Evolutionary conservation across 2,888 invertebrate genomes (phyloP).

Genomic region (Tachina fera): DNA sequence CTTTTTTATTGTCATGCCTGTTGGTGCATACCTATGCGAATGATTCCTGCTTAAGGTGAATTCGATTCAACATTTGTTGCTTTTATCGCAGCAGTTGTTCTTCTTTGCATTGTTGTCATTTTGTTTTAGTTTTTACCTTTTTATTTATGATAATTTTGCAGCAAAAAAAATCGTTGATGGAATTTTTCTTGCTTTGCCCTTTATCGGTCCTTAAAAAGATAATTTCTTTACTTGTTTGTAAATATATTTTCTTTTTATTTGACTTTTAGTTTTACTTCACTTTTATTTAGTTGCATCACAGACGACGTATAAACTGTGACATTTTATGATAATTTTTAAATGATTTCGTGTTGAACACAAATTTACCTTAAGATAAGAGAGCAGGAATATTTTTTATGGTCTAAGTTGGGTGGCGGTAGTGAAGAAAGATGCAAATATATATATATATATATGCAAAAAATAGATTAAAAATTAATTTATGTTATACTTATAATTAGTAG

Average conservation of each 20-base stretch:
- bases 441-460: not conserved
- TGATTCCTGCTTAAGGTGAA: conserved; percentile 17
- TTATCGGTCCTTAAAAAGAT: conserved; percentile 39
- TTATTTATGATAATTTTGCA: conserved; percentile 42
- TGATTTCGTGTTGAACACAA: conserved; percentile 67
- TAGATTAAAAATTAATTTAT: conserved; percentile 4
- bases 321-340: conserved; percentile 68
- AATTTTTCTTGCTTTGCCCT: not conserved
- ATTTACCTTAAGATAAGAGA: conserved; percentile 54
- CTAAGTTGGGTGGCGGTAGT: conserved; percentile 32
- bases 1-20: not conserved
- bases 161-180: conserved; percentile 8
- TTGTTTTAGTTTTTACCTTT: not conserved
- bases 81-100: conserved; percentile 11
- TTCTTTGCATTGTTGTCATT: conserved; percentile 18
- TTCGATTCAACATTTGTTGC: conserved; percentile 11
- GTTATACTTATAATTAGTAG: conserved; percentile 25
- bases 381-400: conserved; percentile 25
- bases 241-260: conserved; percentile 7
- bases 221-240: not conserved
- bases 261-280: not conserved
- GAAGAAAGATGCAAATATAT: not conserved
- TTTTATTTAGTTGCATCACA: conserved; percentile 12
- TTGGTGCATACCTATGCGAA: conserved; percentile 34
- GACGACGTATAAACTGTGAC: conserved; percentile 50